phyloP scores from a whole-genome alignment of 2,888 invertebrate species.

The Petrolisthes manimaculis region DNA sequence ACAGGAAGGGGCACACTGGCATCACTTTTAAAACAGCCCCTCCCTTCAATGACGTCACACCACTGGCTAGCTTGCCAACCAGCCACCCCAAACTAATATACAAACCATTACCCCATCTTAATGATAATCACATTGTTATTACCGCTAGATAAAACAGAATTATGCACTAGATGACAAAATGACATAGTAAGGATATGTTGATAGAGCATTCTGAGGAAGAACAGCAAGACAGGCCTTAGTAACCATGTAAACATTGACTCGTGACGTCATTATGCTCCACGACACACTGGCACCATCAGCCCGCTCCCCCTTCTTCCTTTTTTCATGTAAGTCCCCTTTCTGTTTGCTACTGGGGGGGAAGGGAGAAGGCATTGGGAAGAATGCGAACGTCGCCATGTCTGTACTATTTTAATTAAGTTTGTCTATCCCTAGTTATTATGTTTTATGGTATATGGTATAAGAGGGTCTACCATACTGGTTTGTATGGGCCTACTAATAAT shows the following conservation, averaged over 20 bases:
- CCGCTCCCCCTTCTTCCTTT: background rate
- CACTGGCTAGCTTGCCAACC: background rate
- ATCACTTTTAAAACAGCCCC: background rate
- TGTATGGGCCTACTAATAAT: too few species aligned
- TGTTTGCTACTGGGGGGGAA: too few species aligned
- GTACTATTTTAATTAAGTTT: too few species aligned
- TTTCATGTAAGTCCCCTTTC: background rate
- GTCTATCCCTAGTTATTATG: too few species aligned
- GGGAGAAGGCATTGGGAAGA: too few species aligned
- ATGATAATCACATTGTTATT: too few species aligned
- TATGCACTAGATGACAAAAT: background rate
- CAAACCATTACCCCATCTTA: background rate
- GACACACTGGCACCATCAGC: background rate
- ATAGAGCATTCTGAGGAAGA: background rate
- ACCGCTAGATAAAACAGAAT: background rate
- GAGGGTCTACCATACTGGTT: too few species aligned
- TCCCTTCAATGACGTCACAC: slow-evolving; percentile 9
- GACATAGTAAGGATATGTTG: background rate
- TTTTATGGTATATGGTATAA: too few species aligned
- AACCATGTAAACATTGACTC: slow-evolving; percentile 29
- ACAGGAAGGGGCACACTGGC: background rate
- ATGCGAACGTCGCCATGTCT: too few species aligned
- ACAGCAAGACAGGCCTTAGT: background rate
- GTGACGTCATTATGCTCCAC: slow-evolving; percentile 19
- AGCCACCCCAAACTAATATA: background rate